Conservation (phyloP, 1,140 invertebrate genomes). For the Palaemon carinicauda region DNA sequence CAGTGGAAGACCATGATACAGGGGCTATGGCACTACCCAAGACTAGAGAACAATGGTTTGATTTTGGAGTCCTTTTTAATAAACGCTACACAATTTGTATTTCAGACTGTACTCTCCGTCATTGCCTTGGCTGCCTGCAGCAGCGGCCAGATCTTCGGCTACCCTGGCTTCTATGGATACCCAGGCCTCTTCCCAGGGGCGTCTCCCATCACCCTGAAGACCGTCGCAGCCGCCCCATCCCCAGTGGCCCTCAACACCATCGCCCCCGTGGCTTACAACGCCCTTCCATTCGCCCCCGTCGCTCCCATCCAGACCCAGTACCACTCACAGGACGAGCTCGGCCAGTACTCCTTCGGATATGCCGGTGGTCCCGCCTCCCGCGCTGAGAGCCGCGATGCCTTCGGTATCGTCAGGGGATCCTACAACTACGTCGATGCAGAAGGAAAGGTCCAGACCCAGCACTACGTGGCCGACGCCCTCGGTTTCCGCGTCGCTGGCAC, state of each 20-base stretch:
- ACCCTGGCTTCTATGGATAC: constrained; percentile 24
- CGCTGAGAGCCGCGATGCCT: constrained; percentile 30
- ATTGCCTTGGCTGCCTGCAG: constrained; percentile 3
- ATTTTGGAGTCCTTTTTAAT: no score
- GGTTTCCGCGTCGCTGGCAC: constrained; percentile 75
- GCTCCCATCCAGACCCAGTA: constrained; percentile 29
- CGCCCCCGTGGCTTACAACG: background rate
- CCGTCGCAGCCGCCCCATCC: background rate
- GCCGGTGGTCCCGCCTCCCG: constrained; percentile 18
- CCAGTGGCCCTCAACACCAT: background rate
- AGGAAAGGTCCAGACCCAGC: constrained; percentile 39
- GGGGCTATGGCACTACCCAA: no score
- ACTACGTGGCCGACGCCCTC: constrained; percentile 40
- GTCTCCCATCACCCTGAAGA: constrained; percentile 11
- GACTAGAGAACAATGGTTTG: no score
- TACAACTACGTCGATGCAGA: constrained; percentile 46
- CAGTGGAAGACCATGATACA: no score
- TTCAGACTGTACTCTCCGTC: constrained; percentile 28
- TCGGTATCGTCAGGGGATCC: constrained; percentile 16
- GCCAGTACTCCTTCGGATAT: constrained; percentile 46
- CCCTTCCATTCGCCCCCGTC: background rate
- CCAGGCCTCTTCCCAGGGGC: constrained; percentile 3
- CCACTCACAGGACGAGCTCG: constrained; percentile 46
- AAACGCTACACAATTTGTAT: background rate
- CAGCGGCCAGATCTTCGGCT: background rate